A percentile compares a stretch with the other conserved stretches of the same genome.
Conservation (phyloP, 2,113 vertebrate genomes). For the Pseudois nayaur region DNA sequence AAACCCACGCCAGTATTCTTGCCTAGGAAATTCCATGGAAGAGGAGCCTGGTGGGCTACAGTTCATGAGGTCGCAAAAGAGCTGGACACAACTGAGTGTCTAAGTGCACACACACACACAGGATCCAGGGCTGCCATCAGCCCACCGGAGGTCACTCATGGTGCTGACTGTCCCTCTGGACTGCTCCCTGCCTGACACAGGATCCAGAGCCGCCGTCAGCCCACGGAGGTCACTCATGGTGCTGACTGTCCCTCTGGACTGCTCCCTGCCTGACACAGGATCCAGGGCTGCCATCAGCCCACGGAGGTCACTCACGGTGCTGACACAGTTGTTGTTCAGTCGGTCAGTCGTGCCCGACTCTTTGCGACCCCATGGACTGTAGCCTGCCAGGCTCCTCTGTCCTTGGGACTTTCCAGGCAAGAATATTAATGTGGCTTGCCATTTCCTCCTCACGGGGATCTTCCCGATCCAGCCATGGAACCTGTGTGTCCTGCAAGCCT, state of each 20-base stretch:
- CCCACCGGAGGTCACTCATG: rapidly evolving
- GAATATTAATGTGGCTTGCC: neutral
- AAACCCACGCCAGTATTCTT: neutral
- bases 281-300: too few relatives aligned
- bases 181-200: neutral
- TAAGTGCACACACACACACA: rapidly evolving
- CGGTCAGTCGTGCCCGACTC: neutral
- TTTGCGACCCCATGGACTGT: neutral
- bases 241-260: neutral
- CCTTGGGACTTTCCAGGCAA: neutral
- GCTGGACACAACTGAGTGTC: neutral
- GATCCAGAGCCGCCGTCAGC: neutral
- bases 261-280: too few relatives aligned
- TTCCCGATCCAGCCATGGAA: neutral
- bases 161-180: neutral
- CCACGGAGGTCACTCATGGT: rapidly evolving
- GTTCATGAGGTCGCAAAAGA: neutral
- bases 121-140: too few relatives aligned
- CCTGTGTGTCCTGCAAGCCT: neutral
- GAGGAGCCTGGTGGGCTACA: neutral
- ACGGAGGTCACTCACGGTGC: rapidly evolving
- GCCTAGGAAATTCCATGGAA: neutral
- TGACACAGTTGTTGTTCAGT: neutral
- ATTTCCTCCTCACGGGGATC: neutral
- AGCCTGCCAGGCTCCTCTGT: neutral